Percentiles rank a stretch among this genome's conserved stretches.
Evolutionary conservation across 2,797 vertebrate genomes (phyloP).

Genomic region (Craterocephalus amniculus): DNA sequence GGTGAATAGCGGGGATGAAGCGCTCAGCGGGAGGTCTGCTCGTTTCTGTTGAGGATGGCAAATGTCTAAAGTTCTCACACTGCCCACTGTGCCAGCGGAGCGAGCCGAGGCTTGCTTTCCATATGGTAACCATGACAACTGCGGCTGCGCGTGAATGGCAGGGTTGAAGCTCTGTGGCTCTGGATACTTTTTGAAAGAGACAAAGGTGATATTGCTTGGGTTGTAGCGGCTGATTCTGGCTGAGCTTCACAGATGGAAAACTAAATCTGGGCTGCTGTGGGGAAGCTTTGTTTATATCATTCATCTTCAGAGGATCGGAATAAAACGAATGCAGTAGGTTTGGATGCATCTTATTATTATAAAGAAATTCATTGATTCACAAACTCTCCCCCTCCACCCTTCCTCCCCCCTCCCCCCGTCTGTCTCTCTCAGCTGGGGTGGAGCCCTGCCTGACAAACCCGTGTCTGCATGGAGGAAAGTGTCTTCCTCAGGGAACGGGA

Average conservation of each 20-base stretch:
- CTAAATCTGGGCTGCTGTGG: background rate
- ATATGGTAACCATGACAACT: constrained; percentile 82
- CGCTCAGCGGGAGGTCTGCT: constrained; percentile 68
- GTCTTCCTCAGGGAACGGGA: constrained; percentile 85
- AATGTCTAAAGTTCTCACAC: constrained; percentile 79
- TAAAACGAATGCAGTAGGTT: constrained; percentile 9
- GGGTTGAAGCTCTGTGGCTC: constrained; percentile 67
- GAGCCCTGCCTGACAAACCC: constrained; percentile 90
- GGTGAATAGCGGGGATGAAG: constrained; percentile 59
- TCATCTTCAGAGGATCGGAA: constrained; percentile 11
- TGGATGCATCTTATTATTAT: background rate
- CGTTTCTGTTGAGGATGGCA: constrained; percentile 66
- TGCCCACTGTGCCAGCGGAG: constrained; percentile 60
- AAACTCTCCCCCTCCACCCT: constrained; percentile 19
- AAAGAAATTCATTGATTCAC: constrained; percentile 1
- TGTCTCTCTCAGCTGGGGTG: constrained; percentile 61
- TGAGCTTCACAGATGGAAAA: constrained; percentile 31
- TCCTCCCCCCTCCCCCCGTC: constrained; percentile 1
- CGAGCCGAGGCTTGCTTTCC: constrained; percentile 63
- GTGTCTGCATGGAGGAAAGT: constrained; percentile 92
- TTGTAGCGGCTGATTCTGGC: constrained; percentile 42
- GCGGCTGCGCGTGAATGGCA: constrained; percentile 65
- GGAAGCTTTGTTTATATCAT: constrained; percentile 2
- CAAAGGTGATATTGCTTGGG: constrained; percentile 54
- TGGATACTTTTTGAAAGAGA: constrained; percentile 71